A percentile compares a stretch with the other conserved stretches of the same genome.
phyloP scores from a whole-genome alignment of 2,797 vertebrate species.

The Aselliscus stoliczkanus region DNA sequence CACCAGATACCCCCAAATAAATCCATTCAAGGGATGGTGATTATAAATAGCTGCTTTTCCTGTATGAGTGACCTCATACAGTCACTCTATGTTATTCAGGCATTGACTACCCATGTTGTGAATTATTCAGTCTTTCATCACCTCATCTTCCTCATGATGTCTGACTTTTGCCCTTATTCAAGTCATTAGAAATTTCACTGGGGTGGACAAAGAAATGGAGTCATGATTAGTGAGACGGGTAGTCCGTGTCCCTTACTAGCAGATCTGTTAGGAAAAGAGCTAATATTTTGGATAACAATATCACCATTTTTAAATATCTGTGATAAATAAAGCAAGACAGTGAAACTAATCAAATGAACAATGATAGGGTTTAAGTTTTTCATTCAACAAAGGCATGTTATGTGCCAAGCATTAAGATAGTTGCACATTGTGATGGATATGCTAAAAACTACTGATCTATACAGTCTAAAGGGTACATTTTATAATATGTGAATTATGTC shows the following conservation, averaged over 20 bases:
- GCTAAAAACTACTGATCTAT: background rate
- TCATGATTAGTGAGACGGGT: background rate
- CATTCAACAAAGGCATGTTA: background rate
- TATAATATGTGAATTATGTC: background rate
- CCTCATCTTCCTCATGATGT: background rate
- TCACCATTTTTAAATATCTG: background rate
- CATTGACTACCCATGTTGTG: background rate
- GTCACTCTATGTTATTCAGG: background rate
- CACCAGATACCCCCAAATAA: background rate
- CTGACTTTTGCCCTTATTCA: background rate
- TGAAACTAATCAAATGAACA: background rate
- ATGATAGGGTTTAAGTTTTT: background rate
- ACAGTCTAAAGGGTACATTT: background rate
- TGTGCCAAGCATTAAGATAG: background rate
- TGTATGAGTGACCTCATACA: background rate
- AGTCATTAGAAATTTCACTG: constrained; percentile 29
- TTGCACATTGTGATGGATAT: background rate
- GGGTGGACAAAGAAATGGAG: background rate
- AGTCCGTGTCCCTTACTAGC: background rate
- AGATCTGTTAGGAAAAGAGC: background rate
- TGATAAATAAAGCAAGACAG: background rate
- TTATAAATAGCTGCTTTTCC: background rate
- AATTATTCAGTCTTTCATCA: background rate
- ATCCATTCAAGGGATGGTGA: background rate
- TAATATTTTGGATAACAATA: background rate